These are phyloP conservation scores for Eulemur rufifrons DNA, from an alignment of 2,113 vertebrate species.

Conservation along the genomic window DNA sequence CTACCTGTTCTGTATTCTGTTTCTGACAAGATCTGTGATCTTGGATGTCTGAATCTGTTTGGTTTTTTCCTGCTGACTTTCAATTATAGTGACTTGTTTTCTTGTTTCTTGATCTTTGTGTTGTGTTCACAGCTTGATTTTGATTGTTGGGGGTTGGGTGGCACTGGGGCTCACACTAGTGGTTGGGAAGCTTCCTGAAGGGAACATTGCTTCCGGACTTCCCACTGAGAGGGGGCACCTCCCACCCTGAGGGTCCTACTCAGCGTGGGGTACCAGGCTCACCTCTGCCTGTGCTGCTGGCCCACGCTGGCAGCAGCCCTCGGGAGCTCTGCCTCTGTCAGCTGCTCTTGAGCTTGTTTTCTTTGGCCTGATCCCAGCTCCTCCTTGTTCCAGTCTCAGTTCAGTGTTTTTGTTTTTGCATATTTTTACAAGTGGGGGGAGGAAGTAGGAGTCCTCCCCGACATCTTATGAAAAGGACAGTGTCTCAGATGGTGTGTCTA, in stretches of 20 bases:
- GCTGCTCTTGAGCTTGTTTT: neutral
- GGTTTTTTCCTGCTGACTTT: neutral
- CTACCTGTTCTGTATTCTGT: neutral
- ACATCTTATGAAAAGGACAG: neutral
- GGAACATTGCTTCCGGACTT: no score
- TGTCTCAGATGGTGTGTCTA: neutral
- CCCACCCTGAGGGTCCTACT: neutral
- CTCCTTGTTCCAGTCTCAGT: neutral
- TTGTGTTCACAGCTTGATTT: neutral
- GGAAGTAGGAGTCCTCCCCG: neutral
- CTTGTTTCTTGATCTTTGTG: neutral
- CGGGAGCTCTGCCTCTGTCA: neutral
- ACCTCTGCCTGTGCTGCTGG: neutral
- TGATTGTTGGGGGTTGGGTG: no score
- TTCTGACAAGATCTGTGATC: neutral
- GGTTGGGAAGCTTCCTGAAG: neutral
- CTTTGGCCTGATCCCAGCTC: neutral
- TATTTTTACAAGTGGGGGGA: neutral
- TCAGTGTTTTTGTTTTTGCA: neutral
- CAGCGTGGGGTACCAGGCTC: rapidly evolving
- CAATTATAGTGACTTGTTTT: neutral
- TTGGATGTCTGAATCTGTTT: neutral
- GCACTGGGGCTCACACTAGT: neutral
- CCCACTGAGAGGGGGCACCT: neutral
- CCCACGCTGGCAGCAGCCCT: neutral